Evolutionary conservation across 2,888 invertebrate genomes (phyloP), one percentile per base, ranked within the genome.

Genomic region (Diarsia brunnea): DNA sequence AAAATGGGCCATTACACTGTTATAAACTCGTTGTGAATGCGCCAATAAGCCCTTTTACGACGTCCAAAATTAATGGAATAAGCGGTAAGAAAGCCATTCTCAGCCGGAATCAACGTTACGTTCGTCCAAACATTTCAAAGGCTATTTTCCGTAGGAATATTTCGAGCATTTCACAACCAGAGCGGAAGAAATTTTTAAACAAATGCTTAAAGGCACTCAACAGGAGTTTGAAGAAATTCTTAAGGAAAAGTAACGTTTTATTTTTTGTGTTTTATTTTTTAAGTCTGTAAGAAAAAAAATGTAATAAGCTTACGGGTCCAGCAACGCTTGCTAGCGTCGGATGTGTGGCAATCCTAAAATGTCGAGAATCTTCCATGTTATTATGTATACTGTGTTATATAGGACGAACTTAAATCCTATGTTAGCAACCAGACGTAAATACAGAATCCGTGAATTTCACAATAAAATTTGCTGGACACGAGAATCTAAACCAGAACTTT

Each of bases 161-260:
- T 72, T 8, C 27, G 4, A 63, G 43, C 10, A 49, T 80, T 77
- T 55, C 10, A 72, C 43, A 63, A 63, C 27, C 16, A 4, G 14
- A 27, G 47, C 53, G 55, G 16, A 60, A 38, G 63, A 65, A 21
- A 55, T 71, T 70, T 58, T 70, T 14, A n/a, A 82, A 82, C 53
- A 63, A 79, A 75, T 45, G 45, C 47, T 55, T 49, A 12, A 58
- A 66, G 63, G 49, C 58, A 67, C 70, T 77, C 24, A 27, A 65
- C 19, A n/a, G 43, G 31, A 45, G 19, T 45, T 43, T 58, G 16
- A 45, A 47, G 38, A 14, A 67, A 47, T 67, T 51, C 27, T 63
- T 19, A 24, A 7, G n/a, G 24, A 24, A n/a, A 31, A 55, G 45
- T 55, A 60, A 21, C 10, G 38, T 53, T 69, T 63, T 0, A 43